Conservation (phyloP, 2,113 vertebrate genomes). For the Scomber colias region DNA sequence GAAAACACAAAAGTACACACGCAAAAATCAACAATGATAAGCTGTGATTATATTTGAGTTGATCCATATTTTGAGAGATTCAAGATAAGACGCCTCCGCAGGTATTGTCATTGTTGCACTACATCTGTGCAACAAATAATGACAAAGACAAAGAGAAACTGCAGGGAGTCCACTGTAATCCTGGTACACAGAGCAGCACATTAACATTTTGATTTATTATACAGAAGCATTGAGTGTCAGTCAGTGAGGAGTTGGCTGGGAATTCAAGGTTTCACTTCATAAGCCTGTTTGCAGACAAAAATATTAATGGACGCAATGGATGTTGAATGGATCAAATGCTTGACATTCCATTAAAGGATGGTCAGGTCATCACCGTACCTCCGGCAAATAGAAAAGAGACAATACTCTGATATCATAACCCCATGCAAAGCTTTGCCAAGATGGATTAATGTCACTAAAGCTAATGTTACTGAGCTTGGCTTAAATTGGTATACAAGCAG, state of each 20-base stretch:
- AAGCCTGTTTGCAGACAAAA: background rate
- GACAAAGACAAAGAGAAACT: slow-evolving; percentile 8
- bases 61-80: slow-evolving; percentile 6
- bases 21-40: background rate
- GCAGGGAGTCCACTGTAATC: slow-evolving; percentile 29
- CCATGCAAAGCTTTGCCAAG: slow-evolving; percentile 22
- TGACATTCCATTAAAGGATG: slow-evolving; percentile 26
- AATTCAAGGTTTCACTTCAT: slow-evolving; percentile 34
- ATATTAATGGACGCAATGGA: background rate
- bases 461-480: slow-evolving; percentile 9
- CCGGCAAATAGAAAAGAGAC: background rate
- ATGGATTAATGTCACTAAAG: slow-evolving; percentile 49
- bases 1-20: background rate
- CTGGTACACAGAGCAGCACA: slow-evolving; percentile 27
- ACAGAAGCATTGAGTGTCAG: background rate
- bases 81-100: slow-evolving; percentile 27
- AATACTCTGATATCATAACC: slow-evolving; percentile 8
- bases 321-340: slow-evolving; percentile 7
- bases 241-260: background rate
- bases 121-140: slow-evolving; percentile 37
- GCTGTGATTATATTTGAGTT: slow-evolving; percentile 4
- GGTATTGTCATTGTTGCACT: slow-evolving; percentile 31
- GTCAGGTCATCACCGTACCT: background rate
- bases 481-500: slow-evolving; percentile 35
- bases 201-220: slow-evolving; percentile 56